Conservation (phyloP, 2,888 invertebrate species). For the Nephrotoma appendiculata region DNA sequence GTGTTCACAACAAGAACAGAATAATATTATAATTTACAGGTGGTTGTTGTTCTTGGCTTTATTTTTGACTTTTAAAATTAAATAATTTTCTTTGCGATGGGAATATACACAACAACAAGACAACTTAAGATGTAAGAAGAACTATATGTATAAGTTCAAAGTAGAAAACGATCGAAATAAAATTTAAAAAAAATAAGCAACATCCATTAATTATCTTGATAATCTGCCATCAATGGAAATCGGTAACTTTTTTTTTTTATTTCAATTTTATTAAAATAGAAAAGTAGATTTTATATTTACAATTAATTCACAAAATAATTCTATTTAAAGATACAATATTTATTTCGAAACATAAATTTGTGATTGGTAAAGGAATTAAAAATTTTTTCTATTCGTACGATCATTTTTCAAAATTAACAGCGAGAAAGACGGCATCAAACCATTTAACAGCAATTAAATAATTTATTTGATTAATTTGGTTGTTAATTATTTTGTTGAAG, state of each 20-base stretch:
- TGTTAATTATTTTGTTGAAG: not conserved
- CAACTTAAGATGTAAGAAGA: not conserved
- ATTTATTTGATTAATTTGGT: not conserved
- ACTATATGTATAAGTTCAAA: not conserved
- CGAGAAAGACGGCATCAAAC: not conserved
- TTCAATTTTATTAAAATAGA: not conserved
- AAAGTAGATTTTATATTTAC: not conserved
- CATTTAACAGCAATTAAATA: not conserved
- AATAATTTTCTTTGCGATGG: not conserved
- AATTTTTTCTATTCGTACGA: not conserved
- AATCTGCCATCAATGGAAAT: conserved; percentile 6
- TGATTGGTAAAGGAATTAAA: not conserved
- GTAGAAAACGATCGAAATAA: not conserved
- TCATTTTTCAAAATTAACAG: not conserved
- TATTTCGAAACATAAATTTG: not conserved
- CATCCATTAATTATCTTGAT: conserved; percentile 7
- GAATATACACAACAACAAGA: not conserved
- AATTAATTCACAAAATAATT: not conserved
- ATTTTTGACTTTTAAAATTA: not conserved
- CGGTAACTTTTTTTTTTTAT: conserved; percentile 1
- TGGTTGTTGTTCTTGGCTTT: not conserved
- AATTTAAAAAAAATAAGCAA: not conserved
- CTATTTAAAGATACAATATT: not conserved
- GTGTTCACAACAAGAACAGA: not conserved
- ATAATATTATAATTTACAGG: not conserved